These are phyloP conservation scores for Melanotaenia pygmaea DNA, from an alignment of 2,797 vertebrate species.

Conservation along the genomic window DNA sequence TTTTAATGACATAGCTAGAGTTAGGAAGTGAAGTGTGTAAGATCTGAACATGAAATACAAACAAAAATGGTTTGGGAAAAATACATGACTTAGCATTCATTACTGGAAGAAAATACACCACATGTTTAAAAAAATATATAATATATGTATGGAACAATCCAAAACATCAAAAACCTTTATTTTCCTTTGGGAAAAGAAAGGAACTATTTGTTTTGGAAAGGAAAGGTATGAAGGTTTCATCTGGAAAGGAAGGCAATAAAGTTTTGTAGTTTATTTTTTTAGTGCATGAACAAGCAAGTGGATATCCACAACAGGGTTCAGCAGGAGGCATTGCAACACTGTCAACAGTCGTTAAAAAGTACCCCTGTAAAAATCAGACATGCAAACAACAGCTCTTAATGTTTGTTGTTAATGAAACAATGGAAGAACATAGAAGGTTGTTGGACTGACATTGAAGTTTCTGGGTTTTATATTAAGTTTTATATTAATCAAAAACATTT, in stretches of 20 bases:
- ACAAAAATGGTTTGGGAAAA: not conserved
- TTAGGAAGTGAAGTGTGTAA: not conserved
- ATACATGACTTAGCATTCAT: not conserved
- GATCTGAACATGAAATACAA: not conserved
- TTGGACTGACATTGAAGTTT: not conserved
- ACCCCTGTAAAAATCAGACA: not conserved
- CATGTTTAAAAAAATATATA: too few species aligned
- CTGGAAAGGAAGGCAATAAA: not conserved
- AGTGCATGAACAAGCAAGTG: not conserved
- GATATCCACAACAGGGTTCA: not conserved
- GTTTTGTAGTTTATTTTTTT: not conserved
- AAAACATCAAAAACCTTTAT: not conserved
- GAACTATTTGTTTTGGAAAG: not conserved
- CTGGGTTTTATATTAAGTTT: not conserved
- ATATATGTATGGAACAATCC: not conserved
- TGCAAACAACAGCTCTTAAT: not conserved
- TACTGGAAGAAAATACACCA: not conserved
- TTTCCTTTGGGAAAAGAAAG: too few species aligned
- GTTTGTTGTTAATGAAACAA: not conserved
- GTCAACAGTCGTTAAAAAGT: too few species aligned
- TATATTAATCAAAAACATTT: not conserved
- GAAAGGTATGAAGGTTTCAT: not conserved
- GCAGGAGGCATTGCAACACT: not conserved
- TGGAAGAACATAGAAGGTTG: not conserved
- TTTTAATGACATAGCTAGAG: too few species aligned